phyloP scores from a whole-genome alignment of 2,888 invertebrate genomes.

The Axea sp. region DNA sequence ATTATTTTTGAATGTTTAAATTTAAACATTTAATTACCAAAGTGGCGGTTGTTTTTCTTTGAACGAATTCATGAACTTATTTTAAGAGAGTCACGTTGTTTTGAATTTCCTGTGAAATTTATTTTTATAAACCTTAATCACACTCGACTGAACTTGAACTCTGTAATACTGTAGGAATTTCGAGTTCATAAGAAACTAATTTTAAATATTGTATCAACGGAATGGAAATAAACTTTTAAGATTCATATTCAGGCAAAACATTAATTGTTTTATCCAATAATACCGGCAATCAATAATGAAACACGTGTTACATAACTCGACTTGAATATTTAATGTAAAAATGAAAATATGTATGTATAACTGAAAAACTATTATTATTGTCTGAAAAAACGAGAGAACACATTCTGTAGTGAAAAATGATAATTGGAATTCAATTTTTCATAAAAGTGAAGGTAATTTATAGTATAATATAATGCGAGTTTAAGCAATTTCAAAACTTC shows the following conservation, averaged over 20 bases:
- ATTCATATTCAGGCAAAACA: conserved; percentile 6
- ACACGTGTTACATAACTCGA: conserved; percentile 8
- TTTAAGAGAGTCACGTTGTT: conserved; percentile 37
- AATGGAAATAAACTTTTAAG: conserved; percentile 19
- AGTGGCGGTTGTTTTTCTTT: conserved; percentile 3
- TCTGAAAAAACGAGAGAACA: too few relatives aligned
- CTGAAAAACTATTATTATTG: background rate
- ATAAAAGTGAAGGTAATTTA: too few relatives aligned
- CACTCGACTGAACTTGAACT: conserved; percentile 47
- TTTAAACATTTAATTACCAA: background rate
- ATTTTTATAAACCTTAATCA: conserved; percentile 44
- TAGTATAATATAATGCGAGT: too few relatives aligned
- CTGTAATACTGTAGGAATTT: conserved; percentile 20
- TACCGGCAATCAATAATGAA: conserved; percentile 16
- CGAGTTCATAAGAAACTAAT: conserved; percentile 4
- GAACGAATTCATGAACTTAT: conserved; percentile 19
- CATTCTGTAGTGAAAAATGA: too few relatives aligned
- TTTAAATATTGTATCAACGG: background rate
- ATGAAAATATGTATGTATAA: conserved; percentile 15
- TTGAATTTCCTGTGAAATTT: conserved; percentile 34
- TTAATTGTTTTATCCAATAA: conserved; percentile 33
- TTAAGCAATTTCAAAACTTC: too few relatives aligned
- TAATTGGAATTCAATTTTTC: too few relatives aligned
- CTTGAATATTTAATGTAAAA: background rate
- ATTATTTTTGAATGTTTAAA: background rate